Conservation (phyloP, 2,797 vertebrate genomes). For the Pteropus rufus region DNA sequence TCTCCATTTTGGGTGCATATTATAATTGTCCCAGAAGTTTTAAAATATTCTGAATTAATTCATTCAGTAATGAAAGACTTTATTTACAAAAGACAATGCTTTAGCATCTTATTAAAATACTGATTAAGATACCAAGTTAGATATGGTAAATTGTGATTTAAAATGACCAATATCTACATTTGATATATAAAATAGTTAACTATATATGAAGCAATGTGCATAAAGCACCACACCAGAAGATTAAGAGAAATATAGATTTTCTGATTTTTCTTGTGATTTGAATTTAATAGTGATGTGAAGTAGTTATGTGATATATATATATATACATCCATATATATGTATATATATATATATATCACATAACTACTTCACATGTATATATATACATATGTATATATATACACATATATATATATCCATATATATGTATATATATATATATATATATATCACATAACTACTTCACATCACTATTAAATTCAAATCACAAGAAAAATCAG, state of each 20-base stretch:
- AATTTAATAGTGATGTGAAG: too few species aligned
- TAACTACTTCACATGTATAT: too few species aligned
- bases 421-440: too few species aligned
- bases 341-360: too few species aligned
- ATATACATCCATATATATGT: too few species aligned
- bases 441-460: too few species aligned
- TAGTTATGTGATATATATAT: too few species aligned
- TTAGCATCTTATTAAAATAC: not conserved
- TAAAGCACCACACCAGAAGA: not conserved
- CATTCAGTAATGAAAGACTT: not conserved
- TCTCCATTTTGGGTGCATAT: not conserved
- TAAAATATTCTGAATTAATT: not conserved
- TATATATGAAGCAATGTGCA: not conserved
- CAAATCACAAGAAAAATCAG: too few species aligned
- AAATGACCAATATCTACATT: not conserved
- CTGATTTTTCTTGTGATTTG: not conserved
- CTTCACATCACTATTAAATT: too few species aligned
- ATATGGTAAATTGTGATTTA: not conserved
- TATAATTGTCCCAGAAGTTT: not conserved
- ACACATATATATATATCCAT: too few species aligned
- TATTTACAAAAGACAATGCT: not conserved
- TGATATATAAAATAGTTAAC: not conserved
- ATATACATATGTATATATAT: too few species aligned
- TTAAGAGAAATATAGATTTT: not conserved
- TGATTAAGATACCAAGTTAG: not conserved